Evolutionary conservation across 2,797 vertebrate genomes (phyloP), one percentile per base, ranked within the genome.

Genomic region (Eleutherodactylus coqui): DNA sequence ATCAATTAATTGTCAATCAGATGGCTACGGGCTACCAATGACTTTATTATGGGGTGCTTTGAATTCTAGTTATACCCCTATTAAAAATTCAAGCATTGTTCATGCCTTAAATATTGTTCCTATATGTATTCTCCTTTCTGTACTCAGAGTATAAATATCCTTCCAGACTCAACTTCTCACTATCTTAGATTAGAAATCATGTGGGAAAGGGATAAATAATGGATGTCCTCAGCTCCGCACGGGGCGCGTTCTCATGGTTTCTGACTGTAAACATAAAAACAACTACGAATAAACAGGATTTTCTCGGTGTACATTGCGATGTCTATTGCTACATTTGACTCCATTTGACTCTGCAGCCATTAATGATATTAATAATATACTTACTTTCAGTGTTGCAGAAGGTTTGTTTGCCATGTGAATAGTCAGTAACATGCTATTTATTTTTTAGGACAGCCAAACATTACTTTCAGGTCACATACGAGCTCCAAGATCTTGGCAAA

Each of bases 141-240:
- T 36, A 69, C 32, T 41, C 19, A 45, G 41, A 27, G 24, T 73
- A 73, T 45, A 73, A 73, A 82, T 70, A 72, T 53, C 43, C 11
- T 55, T 36, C 49, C 24, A 53, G 29, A 16, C 24, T 34, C 16
- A 34, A 67, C 45, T 70, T 55, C 34, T 78, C 38, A 36, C 58
- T 81, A n/a, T 47, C 64, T 70, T 11, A 70, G 47, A 82, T 19
- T 82, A 69, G 45, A 70, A 49, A 72, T 72, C 34, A 53, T 82
- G 62, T 72, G 79, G 47, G 79, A 82, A 70, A 82, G 64, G 69
- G 32, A 82, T 72, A 70, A 82, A 72, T 82, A 82, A 67, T 82
- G 32, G 51, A 70, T 49, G 55, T 43, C 60, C 60, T 64, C 38
- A 60, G 38, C 36, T 60, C 27, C 64, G 60, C 29, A 27, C 32